These are phyloP conservation scores for Gopherus flavomarginatus DNA, from an alignment of 2,113 vertebrate species.

Conservation along the genomic window DNA sequence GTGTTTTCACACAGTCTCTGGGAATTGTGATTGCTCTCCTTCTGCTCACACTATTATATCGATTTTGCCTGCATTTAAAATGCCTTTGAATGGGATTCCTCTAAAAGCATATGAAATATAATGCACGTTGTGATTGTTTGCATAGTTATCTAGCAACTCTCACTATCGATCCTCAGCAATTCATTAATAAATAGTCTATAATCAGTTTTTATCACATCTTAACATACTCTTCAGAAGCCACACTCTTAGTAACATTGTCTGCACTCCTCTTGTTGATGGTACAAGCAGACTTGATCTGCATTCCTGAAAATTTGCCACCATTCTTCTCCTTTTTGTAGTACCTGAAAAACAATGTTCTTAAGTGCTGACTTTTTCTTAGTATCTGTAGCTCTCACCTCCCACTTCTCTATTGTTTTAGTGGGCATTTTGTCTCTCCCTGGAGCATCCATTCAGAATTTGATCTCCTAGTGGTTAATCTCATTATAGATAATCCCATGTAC, in stretches of 20 bases:
- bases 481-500: conserved; percentile 71
- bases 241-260: neutral
- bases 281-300: neutral
- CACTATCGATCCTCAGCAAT: neutral
- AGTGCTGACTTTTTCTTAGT: conserved; percentile 28
- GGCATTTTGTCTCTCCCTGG: conserved; percentile 41
- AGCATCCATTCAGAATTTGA: conserved; percentile 60
- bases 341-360: conserved; percentile 18
- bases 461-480: conserved; percentile 69
- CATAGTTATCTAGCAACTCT: neutral
- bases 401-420: conserved; percentile 68
- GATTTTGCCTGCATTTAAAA: neutral
- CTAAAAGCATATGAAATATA: rapidly evolving
- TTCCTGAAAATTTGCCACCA: conserved; percentile 5
- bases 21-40: neutral
- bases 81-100: neutral
- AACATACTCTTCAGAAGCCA: neutral
- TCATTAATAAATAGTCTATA: neutral
- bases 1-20: neutral
- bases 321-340: neutral
- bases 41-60: neutral
- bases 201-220: neutral
- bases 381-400: conserved; percentile 38
- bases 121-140: rapidly evolving
- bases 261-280: neutral